Evolutionary conservation across 2,797 vertebrate species (phyloP), one percentile per base, ranked within the genome.

Genomic region (Borostomias antarcticus): DNA sequence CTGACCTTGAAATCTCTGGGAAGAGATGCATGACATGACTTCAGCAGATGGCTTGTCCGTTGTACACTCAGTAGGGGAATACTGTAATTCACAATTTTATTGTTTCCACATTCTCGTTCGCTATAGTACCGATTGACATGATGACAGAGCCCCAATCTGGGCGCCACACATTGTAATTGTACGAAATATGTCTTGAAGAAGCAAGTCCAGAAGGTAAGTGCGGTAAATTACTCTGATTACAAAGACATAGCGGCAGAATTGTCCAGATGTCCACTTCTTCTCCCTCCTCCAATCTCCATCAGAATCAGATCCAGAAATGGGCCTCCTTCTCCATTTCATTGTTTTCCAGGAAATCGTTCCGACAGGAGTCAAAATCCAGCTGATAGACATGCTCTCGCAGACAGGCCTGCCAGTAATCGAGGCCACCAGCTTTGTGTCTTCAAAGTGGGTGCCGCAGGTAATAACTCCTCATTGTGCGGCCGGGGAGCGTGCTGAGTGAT

Each of bases 361-460:
- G 66, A 98, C 96, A 68, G 92, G 88, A 86, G 89, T 85, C 63
- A 98, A 98, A 95, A 95, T 98, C 83, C 94, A 96, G 85, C 91
- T 98, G 84, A 96, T 97, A 86, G 92, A 97, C 86, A 92, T 84
- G 84, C 96, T 99, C 72, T 98, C 96, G 52, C 91, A 89, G 89
- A 94, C 96, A 64, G 96, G 96, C 67, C 87, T 98, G 73, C 63
- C 95, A 77, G 95, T 92, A 72, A 94, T 98, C 67, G 97, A 98
- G 91, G 95, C 93, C 74, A 98, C 96, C 75, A 96, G 96, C 86
- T 98, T 99, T 77, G 96, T 99, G 74, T 98, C 96, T 78, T 94
- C 95, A 89, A 96, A 92, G 89, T 97, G 96, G 97, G 94, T 98
- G 50, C 95, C 96, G 25, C 96, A 98, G 96, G 96, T 98, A 95